Percentiles rank a stretch among this genome's conserved stretches.
Conservation (phyloP, 2,797 vertebrate species). For the Zalophus californianus region DNA sequence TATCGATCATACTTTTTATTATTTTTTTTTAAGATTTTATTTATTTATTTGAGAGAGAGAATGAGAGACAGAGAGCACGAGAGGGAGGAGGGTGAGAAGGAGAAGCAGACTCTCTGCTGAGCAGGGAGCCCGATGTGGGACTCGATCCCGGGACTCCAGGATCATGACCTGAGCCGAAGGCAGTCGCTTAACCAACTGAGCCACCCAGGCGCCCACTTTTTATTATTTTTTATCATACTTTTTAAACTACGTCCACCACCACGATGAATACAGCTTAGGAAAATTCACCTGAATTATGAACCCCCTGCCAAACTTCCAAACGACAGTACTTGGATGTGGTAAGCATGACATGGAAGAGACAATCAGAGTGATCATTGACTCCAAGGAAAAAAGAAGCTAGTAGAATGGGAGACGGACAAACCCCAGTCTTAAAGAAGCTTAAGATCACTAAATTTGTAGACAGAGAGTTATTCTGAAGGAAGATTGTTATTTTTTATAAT, state of each 20-base stretch:
- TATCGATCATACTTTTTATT: neutral
- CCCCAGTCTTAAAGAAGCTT: neutral
- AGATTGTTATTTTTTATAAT: neutral
- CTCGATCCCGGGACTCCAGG: no score
- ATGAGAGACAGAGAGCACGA: no score
- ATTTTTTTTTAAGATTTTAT: no score
- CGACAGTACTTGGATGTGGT: fast-evolving
- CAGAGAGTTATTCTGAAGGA: neutral
- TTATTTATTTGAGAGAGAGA: no score
- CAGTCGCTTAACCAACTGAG: no score
- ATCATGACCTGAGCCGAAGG: no score
- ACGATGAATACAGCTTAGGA: neutral
- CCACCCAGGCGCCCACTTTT: no score
- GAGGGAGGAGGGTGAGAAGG: no score
- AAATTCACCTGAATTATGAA: neutral
- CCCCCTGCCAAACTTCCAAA: neutral
- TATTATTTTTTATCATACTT: neutral
- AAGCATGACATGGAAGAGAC: neutral
- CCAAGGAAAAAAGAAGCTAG: neutral
- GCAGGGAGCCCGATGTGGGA: no score
- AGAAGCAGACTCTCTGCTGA: no score
- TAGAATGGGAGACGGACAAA: neutral
- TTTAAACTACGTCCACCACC: neutral
- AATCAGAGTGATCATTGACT: fast-evolving
- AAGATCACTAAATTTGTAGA: neutral